Percentiles rank a stretch among this genome's conserved stretches.
These are phyloP conservation scores for Campoletis sonorensis DNA, from an alignment of 1,140 invertebrate genomes.

Conservation along the genomic window DNA sequence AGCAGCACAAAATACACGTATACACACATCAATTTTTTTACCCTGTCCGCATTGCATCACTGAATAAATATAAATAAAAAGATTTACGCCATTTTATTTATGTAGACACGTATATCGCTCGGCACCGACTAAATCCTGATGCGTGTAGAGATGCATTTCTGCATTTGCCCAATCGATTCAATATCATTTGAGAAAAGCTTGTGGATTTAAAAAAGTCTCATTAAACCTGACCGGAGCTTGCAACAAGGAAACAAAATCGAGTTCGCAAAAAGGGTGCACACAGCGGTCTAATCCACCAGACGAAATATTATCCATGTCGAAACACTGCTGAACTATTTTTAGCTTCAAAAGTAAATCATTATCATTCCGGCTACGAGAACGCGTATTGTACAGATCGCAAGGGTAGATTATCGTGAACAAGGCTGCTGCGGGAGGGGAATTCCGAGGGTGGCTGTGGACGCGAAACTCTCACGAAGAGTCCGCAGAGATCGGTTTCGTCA, in stretches of 20 bases:
- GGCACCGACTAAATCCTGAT: not conserved
- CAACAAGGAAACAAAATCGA: not conserved
- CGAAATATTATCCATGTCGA: slow-evolving; percentile 72
- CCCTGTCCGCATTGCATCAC: slow-evolving; percentile 40
- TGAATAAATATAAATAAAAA: slow-evolving; percentile 49
- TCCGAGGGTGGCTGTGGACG: not conserved
- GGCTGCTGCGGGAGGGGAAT: not conserved
- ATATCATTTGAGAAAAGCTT: slow-evolving; percentile 67
- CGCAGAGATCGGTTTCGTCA: not conserved
- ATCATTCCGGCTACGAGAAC: slow-evolving; percentile 73
- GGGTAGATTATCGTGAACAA: slow-evolving; percentile 69
- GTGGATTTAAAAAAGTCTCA: slow-evolving; percentile 61
- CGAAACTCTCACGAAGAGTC: not conserved
- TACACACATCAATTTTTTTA: slow-evolving; percentile 31
- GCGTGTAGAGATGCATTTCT: not conserved
- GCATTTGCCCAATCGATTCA: slow-evolving; percentile 72
- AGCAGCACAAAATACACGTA: not conserved
- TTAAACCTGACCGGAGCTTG: slow-evolving; percentile 18
- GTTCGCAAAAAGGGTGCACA: slow-evolving; percentile 46
- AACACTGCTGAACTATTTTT: slow-evolving; percentile 71
- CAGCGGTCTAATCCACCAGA: slow-evolving; percentile 63
- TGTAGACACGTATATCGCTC: not conserved
- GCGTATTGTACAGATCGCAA: slow-evolving; percentile 70
- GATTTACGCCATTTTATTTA: slow-evolving; percentile 41
- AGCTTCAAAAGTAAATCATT: slow-evolving; percentile 75